Evolutionary conservation across 2,797 vertebrate species (phyloP), one percentile per base, ranked within the genome.

Genomic region (Protosalanx chinensis): DNA sequence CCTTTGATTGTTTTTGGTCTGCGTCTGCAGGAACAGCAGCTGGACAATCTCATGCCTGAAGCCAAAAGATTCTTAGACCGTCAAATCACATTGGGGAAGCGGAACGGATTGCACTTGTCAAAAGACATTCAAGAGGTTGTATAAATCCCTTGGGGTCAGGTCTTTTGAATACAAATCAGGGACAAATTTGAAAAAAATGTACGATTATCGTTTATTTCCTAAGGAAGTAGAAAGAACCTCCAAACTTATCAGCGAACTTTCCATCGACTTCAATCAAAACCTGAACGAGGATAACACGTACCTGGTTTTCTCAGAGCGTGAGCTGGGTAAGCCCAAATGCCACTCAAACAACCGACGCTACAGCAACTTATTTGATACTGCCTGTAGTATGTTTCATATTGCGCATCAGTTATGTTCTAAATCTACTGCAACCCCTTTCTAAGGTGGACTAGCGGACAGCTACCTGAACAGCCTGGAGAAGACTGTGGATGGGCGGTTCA

Each of bases 211-310:
- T 74, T 76, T 76, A 8, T 69, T 58, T 62, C 35, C 15, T 0
- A 46, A 98, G 96, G 94, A 98, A 92, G 94, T 98, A 74, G 96
- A 95, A 90, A 85, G 35, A 15, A 93, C 89, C 51, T 97, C 94
- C 79, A 97, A 97, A 88, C 92, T 88, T 56, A 89, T 97, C 75
- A 95, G 91, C 82, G 93, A 97, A 30, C 93, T 98, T 2, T 95
- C 94, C 81, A 98, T 98, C 72, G 95, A 98, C 82, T 99, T 98
- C 41, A 97, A 95, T 90, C 93, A 92, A 90, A 98, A 99, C 80
- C 83, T 99, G 81, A 98, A 96, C 53, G 97, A 98, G 76, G 95
- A 98, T 72, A 93, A 91, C 41, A 95, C 93, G 0, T 92, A 82
- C 76, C 91, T 98, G 20, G 41, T 90, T 6, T 96, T 98, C 83